Conservation (phyloP, 2,113 vertebrate genomes). For the Silurus glanis region DNA sequence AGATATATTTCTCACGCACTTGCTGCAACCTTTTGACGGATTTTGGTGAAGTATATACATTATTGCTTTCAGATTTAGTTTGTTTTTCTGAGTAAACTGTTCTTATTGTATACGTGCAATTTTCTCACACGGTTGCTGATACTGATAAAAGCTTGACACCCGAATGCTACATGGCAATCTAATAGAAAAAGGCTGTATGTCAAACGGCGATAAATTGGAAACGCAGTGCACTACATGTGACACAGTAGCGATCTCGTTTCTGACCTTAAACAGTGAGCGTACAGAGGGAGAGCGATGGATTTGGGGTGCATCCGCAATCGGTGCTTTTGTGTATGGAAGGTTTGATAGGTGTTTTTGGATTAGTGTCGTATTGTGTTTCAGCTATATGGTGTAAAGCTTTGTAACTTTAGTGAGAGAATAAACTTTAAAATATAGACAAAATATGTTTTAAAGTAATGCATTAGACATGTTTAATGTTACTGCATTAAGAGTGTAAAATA, state of each 20-base stretch:
- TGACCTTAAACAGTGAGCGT: not conserved
- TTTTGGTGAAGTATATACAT: constrained; percentile 4
- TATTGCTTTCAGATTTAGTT: not conserved
- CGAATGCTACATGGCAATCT: not conserved
- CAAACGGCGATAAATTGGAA: not conserved
- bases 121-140: not conserved
- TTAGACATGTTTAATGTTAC: not conserved
- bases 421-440: no score
- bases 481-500: not conserved
- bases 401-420: not conserved
- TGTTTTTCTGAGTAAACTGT: not conserved
- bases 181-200: not conserved
- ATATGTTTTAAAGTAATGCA: not conserved
- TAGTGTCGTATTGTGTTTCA: not conserved
- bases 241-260: not conserved
- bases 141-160: not conserved
- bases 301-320: not conserved
- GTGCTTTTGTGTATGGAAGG: not conserved
- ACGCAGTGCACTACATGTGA: not conserved
- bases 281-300: not conserved
- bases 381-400: not conserved
- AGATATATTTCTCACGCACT: not conserved
- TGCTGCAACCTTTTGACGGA: not conserved
- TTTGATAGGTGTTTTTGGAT: not conserved
- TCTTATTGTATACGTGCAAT: not conserved